Conservation (phyloP, 2,888 invertebrate genomes). For the Lasius fuliginosus region DNA sequence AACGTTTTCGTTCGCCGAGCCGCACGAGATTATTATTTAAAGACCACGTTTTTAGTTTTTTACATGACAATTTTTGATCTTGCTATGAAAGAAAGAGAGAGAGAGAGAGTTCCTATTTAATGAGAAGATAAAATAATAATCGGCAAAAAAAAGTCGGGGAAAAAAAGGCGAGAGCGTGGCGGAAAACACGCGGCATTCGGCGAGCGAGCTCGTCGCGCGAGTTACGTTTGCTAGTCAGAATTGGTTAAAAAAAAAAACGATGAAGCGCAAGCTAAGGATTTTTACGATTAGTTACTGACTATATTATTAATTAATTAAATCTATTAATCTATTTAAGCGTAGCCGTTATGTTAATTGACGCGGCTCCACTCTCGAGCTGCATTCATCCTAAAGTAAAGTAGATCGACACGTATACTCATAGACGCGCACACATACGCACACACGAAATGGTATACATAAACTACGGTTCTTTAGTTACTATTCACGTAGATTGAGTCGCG, state of each 20-base stretch:
- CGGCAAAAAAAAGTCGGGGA: neutral
- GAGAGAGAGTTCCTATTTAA: constrained; percentile 67
- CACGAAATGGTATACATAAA: constrained; percentile 67
- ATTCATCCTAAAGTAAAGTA: constrained; percentile 78
- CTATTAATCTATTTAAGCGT: constrained; percentile 61
- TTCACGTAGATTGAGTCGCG: constrained; percentile 76
- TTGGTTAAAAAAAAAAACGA: constrained; percentile 80
- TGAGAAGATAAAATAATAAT: constrained; percentile 17
- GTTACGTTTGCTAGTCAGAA: constrained; percentile 86
- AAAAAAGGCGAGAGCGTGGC: constrained; percentile 38
- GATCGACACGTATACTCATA: constrained; percentile 5
- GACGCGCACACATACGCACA: constrained; percentile 8
- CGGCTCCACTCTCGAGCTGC: constrained; percentile 72
- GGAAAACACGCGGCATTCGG: constrained; percentile 74
- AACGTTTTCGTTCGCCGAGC: constrained; percentile 74
- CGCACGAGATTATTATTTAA: constrained; percentile 46
- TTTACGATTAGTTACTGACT: constrained; percentile 74
- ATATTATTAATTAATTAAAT: constrained; percentile 69
- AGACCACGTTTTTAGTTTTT: constrained; percentile 21
- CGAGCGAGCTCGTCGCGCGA: constrained; percentile 79
- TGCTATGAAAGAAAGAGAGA: constrained; percentile 38
- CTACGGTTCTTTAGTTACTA: constrained; percentile 86
- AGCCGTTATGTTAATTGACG: constrained; percentile 45
- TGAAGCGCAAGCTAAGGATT: constrained; percentile 77
- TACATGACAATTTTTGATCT: constrained; percentile 35